These are phyloP conservation scores for Engraulis encrasicolus DNA, from an alignment of 2,113 vertebrate genomes.

Conservation along the genomic window DNA sequence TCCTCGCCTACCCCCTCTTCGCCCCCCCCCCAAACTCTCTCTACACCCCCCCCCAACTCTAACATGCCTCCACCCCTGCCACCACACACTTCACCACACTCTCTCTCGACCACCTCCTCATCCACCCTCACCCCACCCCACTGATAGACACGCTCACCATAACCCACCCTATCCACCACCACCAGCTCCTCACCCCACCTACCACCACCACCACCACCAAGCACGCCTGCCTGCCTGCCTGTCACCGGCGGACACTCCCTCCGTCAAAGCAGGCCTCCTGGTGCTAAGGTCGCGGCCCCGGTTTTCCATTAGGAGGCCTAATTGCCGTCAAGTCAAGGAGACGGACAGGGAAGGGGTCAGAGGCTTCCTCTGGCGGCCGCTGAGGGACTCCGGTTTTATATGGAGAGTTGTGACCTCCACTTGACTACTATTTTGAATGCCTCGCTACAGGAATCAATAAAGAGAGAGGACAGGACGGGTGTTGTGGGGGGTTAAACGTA, in stretches of 20 bases:
- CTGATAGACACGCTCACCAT: too few relatives aligned
- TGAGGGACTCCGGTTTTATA: conserved; percentile 1
- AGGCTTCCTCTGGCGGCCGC: not conserved
- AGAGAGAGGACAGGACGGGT: not conserved
- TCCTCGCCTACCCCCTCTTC: too few relatives aligned
- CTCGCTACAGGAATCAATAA: not conserved
- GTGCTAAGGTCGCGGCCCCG: conserved; percentile 36
- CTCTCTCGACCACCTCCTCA: too few relatives aligned
- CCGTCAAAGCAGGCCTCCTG: conserved; percentile 37
- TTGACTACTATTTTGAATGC: conserved; percentile 1
- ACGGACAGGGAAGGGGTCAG: not conserved
- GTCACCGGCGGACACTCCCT: conserved; percentile 20
- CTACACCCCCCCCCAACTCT: too few relatives aligned
- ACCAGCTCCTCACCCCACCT: not conserved
- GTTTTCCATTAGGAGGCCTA: conserved; percentile 10
- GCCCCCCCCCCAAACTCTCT: too few relatives aligned
- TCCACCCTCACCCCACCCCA: too few relatives aligned
- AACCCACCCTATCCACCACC: conserved; percentile 43
- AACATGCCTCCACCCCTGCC: too few relatives aligned
- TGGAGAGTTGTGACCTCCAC: conserved; percentile 12
- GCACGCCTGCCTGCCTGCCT: too few relatives aligned
- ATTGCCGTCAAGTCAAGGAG: conserved; percentile 13
- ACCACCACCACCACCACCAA: too few relatives aligned
- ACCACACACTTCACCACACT: too few relatives aligned
- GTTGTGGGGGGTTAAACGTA: not conserved